phyloP scores from a whole-genome alignment of 2,888 invertebrate species.

The Tenthredo distinguenda region DNA sequence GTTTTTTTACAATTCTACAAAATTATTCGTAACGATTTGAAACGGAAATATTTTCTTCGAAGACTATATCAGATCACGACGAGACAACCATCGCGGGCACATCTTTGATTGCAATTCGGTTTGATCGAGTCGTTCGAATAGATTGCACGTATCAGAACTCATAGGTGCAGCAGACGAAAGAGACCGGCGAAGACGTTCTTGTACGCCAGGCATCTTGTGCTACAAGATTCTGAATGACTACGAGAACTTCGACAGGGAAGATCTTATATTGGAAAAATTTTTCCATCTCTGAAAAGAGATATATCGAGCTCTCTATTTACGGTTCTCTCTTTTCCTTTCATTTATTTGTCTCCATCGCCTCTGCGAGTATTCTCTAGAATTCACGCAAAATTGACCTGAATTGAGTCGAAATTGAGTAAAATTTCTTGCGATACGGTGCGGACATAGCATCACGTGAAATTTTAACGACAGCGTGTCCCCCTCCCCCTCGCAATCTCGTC shows the following conservation, averaged over 20 bases:
- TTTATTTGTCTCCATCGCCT: neutral
- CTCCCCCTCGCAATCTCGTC: constrained; percentile 52
- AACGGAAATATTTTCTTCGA: neutral
- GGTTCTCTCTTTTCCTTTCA: neutral
- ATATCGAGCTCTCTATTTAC: neutral
- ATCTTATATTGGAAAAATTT: constrained; percentile 25
- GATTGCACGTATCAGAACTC: constrained; percentile 6
- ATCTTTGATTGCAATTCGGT: neutral
- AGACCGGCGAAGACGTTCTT: neutral
- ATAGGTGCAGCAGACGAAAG: neutral
- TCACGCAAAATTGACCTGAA: neutral
- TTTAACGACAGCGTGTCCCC: constrained; percentile 54
- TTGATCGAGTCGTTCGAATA: constrained; percentile 9
- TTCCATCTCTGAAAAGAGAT: neutral
- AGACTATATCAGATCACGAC: neutral
- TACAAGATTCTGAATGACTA: neutral
- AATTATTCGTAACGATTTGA: neutral
- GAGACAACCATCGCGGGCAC: neutral
- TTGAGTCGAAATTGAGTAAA: neutral
- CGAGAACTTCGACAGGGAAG: neutral
- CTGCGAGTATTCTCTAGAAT: neutral
- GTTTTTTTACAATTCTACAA: neutral
- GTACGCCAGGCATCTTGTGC: neutral
- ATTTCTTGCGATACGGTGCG: neutral
- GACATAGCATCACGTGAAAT: neutral